Evolutionary conservation across 2,113 vertebrate genomes (phyloP), one percentile per base, ranked within the genome.

Genomic region (Synodontis membranacea): DNA sequence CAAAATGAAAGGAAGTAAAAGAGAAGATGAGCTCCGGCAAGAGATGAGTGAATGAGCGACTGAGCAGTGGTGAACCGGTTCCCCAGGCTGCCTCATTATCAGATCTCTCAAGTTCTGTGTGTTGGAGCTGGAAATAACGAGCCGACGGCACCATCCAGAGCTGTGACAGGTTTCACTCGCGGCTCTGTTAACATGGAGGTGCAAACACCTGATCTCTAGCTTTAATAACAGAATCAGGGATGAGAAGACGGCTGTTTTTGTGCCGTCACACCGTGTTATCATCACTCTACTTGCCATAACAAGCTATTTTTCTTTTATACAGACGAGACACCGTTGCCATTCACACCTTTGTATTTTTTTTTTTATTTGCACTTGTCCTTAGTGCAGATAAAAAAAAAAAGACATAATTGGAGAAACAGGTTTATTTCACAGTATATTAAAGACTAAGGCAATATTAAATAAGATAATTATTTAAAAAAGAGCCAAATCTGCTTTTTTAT

Each of bases 151-250:
- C 50, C 23, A 28, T 62, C 79, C 66, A 28, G 4, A 7, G 21
- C 60, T 80, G 44, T 90, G 89, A 86, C 87, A 83, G 68, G 25
- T 78, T 86, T 87, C 80, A 86, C 76, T 82, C 54, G 28, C 85
- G 48, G 83, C 54, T 88, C 85, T 87, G 82, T 85, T 85, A 83
- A 83, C 80, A 50, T 50, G n/a, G 76, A 87, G 46, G 85, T 88
- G 89, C 56, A 48, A 90, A 90, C 88, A 86, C 54, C 83, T 90
- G 88, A 86, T 86, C 83, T 80, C 72, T 21, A 15, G 50, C 84
- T 34, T 72, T 76, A 76, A 85, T 82, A 70, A 64, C 79, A 46
- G 48, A 52, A 14, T 10, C 28, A 17, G 9, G 44, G 74, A 15
- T 28, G 37, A 52, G n/a, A 70, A 75, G 39, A 19, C 5, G 4